These are phyloP conservation scores for Netelia virgata DNA, from an alignment of 2,888 invertebrate genomes.

Conservation along the genomic window DNA sequence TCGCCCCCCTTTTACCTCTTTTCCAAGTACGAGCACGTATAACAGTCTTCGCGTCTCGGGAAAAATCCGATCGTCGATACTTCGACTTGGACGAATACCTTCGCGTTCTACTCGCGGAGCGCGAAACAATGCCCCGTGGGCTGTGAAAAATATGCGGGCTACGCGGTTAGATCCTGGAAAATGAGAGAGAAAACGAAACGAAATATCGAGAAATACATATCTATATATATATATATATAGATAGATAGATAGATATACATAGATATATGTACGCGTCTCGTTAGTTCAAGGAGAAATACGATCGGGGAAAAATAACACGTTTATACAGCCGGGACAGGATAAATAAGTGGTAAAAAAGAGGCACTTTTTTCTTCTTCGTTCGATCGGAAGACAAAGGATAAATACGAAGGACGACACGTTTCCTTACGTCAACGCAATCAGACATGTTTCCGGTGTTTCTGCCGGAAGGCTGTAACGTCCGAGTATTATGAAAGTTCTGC, in stretches of 20 bases:
- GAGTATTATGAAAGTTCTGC: too few species aligned
- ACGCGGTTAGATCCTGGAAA: too few species aligned
- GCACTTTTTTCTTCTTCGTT: neutral
- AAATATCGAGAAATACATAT: neutral
- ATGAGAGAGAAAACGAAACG: too few species aligned
- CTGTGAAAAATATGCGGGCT: constrained; percentile 14
- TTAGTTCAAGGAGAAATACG: neutral
- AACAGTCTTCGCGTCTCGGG: constrained; percentile 19
- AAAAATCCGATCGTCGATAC: constrained; percentile 55
- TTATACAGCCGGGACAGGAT: neutral
- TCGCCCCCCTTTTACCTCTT: neutral
- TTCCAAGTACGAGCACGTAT: constrained; percentile 28
- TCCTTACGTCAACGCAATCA: neutral
- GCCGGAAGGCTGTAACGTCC: too few species aligned
- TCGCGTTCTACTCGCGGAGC: constrained; percentile 24
- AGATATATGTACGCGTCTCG: neutral
- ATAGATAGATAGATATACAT: neutral
- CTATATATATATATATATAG: neutral
- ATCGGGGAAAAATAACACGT: neutral
- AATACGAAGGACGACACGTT: neutral
- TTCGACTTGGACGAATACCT: constrained; percentile 47
- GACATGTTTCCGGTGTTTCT: neutral
- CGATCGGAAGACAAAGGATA: neutral
- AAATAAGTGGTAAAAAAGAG: neutral
- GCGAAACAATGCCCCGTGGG: too few species aligned